Evolutionary conservation across 2,113 vertebrate genomes (phyloP).

Genomic region (Phainopepla nitens): DNA sequence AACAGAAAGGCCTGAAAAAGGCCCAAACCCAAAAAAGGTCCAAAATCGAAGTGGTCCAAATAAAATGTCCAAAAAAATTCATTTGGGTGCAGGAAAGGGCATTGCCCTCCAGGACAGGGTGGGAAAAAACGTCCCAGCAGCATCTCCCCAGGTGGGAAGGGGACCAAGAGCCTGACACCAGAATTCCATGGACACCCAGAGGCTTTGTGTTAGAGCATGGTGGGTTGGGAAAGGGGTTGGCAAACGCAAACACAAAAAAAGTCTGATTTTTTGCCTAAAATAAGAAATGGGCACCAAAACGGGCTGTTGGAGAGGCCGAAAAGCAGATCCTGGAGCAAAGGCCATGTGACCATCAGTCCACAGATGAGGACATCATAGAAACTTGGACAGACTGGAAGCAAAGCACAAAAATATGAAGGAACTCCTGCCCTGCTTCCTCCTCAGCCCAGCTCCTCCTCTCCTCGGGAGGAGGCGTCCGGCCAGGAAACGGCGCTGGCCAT

Average conservation of each 20-base stretch:
- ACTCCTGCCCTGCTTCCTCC: background rate
- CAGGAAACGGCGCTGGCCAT: slow-evolving; percentile 72
- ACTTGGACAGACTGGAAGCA: background rate
- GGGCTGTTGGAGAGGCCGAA: accelerated
- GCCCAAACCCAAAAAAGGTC: background rate
- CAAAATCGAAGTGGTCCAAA: background rate
- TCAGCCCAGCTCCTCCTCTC: background rate
- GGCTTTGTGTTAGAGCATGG: accelerated
- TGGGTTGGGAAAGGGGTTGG: background rate
- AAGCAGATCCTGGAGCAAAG: background rate
- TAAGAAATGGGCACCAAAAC: accelerated
- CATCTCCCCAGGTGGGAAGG: background rate
- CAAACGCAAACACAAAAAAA: background rate
- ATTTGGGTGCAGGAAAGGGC: background rate
- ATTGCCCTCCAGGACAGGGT: accelerated
- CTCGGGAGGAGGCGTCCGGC: slow-evolving; percentile 18
- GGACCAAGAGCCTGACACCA: background rate
- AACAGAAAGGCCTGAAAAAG: background rate
- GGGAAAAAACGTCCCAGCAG: accelerated
- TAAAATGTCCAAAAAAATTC: background rate
- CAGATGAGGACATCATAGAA: accelerated
- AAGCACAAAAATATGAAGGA: background rate
- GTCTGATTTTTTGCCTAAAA: background rate
- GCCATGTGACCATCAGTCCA: accelerated
- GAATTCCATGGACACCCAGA: background rate